Evolutionary conservation across 2,888 invertebrate genomes (phyloP), one percentile per base, ranked within the genome.

Genomic region (Patella caerulea): DNA sequence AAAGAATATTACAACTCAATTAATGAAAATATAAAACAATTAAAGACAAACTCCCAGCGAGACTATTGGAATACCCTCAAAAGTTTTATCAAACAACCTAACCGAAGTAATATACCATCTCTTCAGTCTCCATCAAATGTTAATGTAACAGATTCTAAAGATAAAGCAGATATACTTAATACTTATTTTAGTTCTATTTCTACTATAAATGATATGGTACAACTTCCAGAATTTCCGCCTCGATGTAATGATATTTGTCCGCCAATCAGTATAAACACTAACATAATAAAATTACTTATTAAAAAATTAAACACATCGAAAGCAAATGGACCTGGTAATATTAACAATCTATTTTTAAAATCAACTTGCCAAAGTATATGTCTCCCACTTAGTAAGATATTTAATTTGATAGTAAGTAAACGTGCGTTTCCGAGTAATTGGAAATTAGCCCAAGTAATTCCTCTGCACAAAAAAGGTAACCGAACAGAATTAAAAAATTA

Each of bases 391-490:
- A 29, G 29, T 29, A 29, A 29, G 29, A 29, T 29, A 29, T 29
- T 29, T 29, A 29, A 29, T 29, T 29, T 29, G 29, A 29, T 29
- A 29, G 29, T 29, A 29, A 29, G 29, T 29, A 29, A 74, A 29
- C 73, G 77, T 12, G 71, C 71, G 59, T 55, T 83, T 14, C 81
- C 82, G 75, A 19, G 29, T 34, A 81, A 77, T 34, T 84, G 83
- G 81, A 82, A 80, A 53, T 24, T 71, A 11, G 84, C 83, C 9
- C 34, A 77, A 55, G 79, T 84, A 9, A 74, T 75, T 3, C 83
- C 79, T 14, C 73, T 84, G 3, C 84, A 78, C 79, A 84, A 81
- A 71, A 82, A 83, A 71, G 83, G 83, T 3, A 75, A 81, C 52
- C 72, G 65, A 55, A 75, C 65, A 53, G 71, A 56, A 70, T 56